phyloP scores from a whole-genome alignment of 2,113 vertebrate species.

The Petaurus breviceps region DNA sequence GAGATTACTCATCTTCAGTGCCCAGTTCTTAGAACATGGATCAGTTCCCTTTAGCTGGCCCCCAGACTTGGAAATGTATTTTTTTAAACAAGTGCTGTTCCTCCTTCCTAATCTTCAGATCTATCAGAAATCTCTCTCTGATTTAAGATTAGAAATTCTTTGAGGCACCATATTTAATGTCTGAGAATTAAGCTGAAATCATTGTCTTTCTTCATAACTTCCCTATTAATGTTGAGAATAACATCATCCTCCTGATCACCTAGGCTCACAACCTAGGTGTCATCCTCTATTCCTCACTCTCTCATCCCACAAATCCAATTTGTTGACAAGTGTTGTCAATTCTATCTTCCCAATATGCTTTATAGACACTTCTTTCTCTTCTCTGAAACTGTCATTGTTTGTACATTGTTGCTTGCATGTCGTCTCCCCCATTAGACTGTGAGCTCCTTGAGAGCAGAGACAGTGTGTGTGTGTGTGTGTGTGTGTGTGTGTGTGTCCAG shows the following conservation, averaged over 20 bases:
- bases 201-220: background rate
- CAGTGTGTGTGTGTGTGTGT: too few relatives aligned
- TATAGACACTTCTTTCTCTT: background rate
- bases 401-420: background rate
- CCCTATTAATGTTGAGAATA: background rate
- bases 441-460: background rate
- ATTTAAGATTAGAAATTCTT: background rate
- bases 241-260: background rate
- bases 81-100: background rate
- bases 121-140: background rate
- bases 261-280: background rate
- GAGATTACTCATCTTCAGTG: too few relatives aligned
- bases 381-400: background rate
- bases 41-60: too few relatives aligned
- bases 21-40: too few relatives aligned
- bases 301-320: background rate
- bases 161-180: background rate
- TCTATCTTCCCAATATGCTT: background rate
- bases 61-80: too few relatives aligned
- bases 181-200: background rate
- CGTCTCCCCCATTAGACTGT: background rate
- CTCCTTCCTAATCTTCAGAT: background rate
- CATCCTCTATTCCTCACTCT: background rate
- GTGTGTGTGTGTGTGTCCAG: too few relatives aligned
- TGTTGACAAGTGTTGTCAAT: background rate